Evolutionary conservation across 2,797 vertebrate species (phyloP).

Genomic region (Philypnodon macrostomus): DNA sequence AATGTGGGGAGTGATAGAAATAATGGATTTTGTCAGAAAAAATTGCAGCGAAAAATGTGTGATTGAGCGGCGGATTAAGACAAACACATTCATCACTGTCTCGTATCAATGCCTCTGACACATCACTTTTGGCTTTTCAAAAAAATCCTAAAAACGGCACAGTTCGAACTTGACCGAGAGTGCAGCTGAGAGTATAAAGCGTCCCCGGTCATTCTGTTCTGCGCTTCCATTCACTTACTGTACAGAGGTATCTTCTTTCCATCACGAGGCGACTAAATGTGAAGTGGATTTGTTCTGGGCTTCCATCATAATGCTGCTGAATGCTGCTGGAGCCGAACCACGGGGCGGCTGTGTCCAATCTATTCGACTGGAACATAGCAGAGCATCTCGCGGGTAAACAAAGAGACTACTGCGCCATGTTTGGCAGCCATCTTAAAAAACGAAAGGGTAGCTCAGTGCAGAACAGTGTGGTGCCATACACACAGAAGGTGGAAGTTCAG

Average conservation of each 20-base stretch:
- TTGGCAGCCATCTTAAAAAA: slow-evolving; percentile 69
- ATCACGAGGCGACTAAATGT: slow-evolving; percentile 67
- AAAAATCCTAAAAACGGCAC: slow-evolving; percentile 43
- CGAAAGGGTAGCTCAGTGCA: slow-evolving; percentile 17
- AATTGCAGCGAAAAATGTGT: slow-evolving; percentile 36
- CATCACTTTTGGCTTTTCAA: slow-evolving; percentile 67
- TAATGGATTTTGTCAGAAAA: slow-evolving; percentile 57
- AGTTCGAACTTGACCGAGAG: slow-evolving; percentile 48
- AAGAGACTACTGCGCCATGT: slow-evolving; percentile 57
- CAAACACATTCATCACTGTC: slow-evolving; percentile 70
- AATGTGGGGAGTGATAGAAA: slow-evolving; percentile 57
- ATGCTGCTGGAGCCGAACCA: slow-evolving; percentile 44
- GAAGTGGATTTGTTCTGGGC: slow-evolving; percentile 69
- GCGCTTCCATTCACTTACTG: slow-evolving; percentile 64
- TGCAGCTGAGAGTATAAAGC: slow-evolving; percentile 34
- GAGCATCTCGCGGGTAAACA: slow-evolving; percentile 59
- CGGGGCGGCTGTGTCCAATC: slow-evolving; percentile 65
- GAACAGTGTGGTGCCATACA: slow-evolving; percentile 21
- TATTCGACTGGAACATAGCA: slow-evolving; percentile 59
- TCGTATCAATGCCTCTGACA: slow-evolving; percentile 72
- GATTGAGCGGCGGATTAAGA: slow-evolving; percentile 59
- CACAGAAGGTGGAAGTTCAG: slow-evolving; percentile 16
- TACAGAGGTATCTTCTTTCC: slow-evolving; percentile 61
- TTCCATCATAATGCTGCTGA: slow-evolving; percentile 58
- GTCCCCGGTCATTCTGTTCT: slow-evolving; percentile 40